Evolutionary conservation across 2,888 invertebrate species (phyloP), one percentile per base, ranked within the genome.

Genomic region (Heliconius cydno): DNA sequence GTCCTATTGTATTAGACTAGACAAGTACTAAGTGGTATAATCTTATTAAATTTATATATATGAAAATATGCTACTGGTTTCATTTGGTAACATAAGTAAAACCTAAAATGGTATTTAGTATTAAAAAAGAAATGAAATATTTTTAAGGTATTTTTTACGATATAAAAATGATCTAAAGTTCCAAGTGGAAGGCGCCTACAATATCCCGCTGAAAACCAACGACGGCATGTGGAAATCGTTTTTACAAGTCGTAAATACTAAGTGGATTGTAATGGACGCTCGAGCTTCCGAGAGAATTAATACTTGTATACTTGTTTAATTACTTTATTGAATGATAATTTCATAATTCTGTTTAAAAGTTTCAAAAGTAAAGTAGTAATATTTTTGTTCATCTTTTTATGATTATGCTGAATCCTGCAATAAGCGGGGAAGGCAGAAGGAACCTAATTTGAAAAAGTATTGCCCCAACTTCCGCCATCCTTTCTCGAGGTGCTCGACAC

Each of bases 201-300:
- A 84, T 85, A 85, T 85, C 89, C 89, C 88, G 89, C 88, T 85
- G 90, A 83, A 88, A 86, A 82, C 82, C 85, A 83, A 84, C 81
- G 83, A 82, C 83, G 85, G 80, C 82, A 84, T 85, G 86, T 85
- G 87, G 85, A 88, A 88, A 90, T 88, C 86, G 87, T 88, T 91
- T 90, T 88, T 86, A 91, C 88, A 90, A 89, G 89, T 90, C 90
- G 86, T 92, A 89, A 91, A 92, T 89, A 87, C 83, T 88, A 89
- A 92, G 90, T 90, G 89, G 86, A 84, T 85, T 87, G 86, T 92
- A 89, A 92, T 90, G 90, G 88, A 85, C 84, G 84, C 87, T 88
- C 86, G 87, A 80, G 83, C 78, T 79, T 77, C 72, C 75, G 76
- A 57, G 22, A 57, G 34, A 63, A 15, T 63, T 74, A 70, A 75